A percentile compares a stretch with the other conserved stretches of the same genome.
Evolutionary conservation across 1,140 invertebrate genomes (phyloP).

Genomic region (Drosophila yakuba): DNA sequence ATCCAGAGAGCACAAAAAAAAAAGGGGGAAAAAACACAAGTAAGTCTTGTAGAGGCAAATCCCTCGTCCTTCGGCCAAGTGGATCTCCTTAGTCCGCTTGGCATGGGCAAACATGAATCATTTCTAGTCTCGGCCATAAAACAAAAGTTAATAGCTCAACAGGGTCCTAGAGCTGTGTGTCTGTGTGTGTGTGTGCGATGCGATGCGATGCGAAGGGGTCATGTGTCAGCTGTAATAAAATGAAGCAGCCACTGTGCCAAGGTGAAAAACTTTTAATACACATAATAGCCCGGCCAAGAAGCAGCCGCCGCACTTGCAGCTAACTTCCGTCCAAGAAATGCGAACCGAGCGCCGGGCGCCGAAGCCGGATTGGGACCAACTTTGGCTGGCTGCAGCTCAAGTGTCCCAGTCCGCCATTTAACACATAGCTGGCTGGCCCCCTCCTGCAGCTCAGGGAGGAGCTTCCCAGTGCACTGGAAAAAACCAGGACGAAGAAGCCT

Average conservation of each 20-base stretch:
- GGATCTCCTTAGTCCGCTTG: conserved; percentile 40
- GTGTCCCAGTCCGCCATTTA: conserved; percentile 82
- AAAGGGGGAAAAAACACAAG: not conserved
- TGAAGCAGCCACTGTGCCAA: conserved; percentile 65
- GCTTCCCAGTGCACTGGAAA: conserved; percentile 1
- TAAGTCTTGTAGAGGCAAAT: conserved; percentile 38
- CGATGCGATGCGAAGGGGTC: conserved; percentile 31
- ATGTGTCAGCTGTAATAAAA: conserved; percentile 76
- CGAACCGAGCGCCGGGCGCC: conserved; percentile 35
- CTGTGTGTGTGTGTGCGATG: conserved; percentile 17
- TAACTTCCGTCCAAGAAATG: conserved; percentile 65
- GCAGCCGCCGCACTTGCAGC: conserved; percentile 38
- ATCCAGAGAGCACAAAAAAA: conserved; percentile 8
- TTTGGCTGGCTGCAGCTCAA: conserved; percentile 78
- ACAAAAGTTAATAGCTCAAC: conserved; percentile 73
- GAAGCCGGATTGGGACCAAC: conserved; percentile 50
- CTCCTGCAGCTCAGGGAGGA: conserved; percentile 4
- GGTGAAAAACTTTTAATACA: conserved; percentile 82
- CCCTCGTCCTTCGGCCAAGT: conserved; percentile 32
- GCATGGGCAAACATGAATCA: conserved; percentile 66
- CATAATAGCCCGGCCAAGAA: conserved; percentile 74
- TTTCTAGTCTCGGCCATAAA: conserved; percentile 62
- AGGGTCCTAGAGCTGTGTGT: conserved; percentile 15
- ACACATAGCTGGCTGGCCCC: conserved; percentile 47
- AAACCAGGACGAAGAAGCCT: not conserved